Base-by-base conservation (phyloP, 2,888 invertebrate genomes). In the Lepas anatifera region DNA sequence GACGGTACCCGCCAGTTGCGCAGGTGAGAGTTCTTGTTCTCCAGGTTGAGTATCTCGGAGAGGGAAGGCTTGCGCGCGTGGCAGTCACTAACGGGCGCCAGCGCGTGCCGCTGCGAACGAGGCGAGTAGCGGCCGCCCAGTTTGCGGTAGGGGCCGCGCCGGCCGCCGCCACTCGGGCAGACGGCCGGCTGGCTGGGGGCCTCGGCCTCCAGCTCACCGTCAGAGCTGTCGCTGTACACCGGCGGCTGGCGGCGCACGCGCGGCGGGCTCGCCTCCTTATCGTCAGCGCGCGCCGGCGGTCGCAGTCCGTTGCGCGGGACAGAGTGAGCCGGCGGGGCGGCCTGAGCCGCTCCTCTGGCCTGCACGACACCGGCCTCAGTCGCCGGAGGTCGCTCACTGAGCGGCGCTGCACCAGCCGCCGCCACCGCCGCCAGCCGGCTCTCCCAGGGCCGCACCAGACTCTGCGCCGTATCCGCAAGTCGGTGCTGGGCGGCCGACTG, bases 401-500 rank as follows among this genome's bases (percentile, higher is more conserved):
- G 10, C 29, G 35, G 7, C n/a, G 63, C 35, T 6, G 64, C 11
- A 0, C 37, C 64, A 39, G 13, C 37, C 10, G 32, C 32, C 63
- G 35, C 6, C 22, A 35, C 6, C 22, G 18, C 63, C 35, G 3
- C 32, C 22, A 4, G 4, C 18, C 29, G 58, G 37, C 25, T 64
- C 64, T 64, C 64, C 64, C 64, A 64, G 35, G 64, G 64, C n/a
- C 64, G 64, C 64, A 64, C 64, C 64, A 39, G 64, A 11, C 25
- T 37, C 39, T 3, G 64, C 11, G 25, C 64, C 22, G 63, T 3
- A 18, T 63, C 35, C 6, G 22, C 18, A 25, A 32, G 35, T 32
- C 63, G 4, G 18, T 29, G n/a, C n/a, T n/a, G n/a, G 64, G 25
- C 58, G 25, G 39, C 37, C 11, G 64, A 64, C 13, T 39, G 64